These are phyloP conservation scores for Anseranas semipalmata DNA, from an alignment of 2,113 vertebrate species.

Conservation along the genomic window DNA sequence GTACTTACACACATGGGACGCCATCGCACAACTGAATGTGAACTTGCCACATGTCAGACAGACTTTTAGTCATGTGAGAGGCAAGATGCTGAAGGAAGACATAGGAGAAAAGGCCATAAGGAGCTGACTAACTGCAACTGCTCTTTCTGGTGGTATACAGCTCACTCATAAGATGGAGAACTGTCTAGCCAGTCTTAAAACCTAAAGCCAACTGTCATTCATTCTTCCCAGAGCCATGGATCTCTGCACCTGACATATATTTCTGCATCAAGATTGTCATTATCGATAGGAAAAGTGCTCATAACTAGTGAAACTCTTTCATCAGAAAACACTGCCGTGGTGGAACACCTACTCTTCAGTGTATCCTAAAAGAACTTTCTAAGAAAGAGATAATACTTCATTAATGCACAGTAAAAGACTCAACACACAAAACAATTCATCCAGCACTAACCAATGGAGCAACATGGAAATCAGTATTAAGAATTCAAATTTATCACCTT, in stretches of 20 bases:
- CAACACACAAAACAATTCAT: not conserved
- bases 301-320: not conserved
- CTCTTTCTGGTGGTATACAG: conserved; percentile 19
- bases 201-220: conserved; percentile 58
- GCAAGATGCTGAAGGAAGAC: not conserved
- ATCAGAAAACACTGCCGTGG: not conserved
- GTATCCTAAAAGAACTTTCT: not conserved
- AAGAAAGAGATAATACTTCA: conserved; percentile 3
- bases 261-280: not conserved
- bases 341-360: not conserved
- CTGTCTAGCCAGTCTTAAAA: conserved; percentile 29
- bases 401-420: conserved; percentile 10
- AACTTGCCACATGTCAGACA: fast-evolving
- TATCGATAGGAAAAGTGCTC: conserved; percentile 5
- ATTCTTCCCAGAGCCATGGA: conserved; percentile 12
- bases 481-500: not conserved
- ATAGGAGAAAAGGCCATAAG: not conserved
- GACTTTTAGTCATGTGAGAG: not conserved
- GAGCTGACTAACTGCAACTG: not conserved
- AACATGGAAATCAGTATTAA: not conserved
- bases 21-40: not conserved
- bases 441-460: not conserved
- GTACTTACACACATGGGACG: not conserved
- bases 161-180: not conserved
- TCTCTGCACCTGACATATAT: not conserved